Evolutionary conservation across 2,797 vertebrate species (phyloP).

Genomic region (Channallabes apus): DNA sequence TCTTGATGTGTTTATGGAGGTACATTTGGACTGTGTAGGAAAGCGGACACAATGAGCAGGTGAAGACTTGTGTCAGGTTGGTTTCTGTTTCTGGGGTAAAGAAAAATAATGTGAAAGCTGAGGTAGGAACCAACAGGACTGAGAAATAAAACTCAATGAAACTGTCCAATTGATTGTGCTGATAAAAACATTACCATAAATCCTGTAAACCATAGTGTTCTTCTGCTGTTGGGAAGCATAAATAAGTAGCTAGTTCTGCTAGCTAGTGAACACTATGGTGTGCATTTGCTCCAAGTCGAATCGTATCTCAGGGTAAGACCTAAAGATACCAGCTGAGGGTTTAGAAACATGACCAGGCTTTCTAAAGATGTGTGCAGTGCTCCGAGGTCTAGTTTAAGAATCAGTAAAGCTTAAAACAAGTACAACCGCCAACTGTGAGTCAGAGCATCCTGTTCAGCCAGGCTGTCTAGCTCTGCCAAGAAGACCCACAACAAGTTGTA

Average conservation of each 20-base stretch:
- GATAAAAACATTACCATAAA: neutral
- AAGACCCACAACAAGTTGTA: neutral
- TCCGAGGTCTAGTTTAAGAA: neutral
- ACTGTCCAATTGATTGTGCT: neutral
- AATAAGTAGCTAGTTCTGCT: neutral
- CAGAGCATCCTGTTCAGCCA: neutral
- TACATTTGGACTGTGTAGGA: conserved; percentile 18
- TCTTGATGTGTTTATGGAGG: conserved; percentile 26
- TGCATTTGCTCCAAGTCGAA: neutral
- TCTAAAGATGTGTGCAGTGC: neutral
- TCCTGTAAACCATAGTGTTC: neutral
- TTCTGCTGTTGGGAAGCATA: neutral
- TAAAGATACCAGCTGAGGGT: neutral
- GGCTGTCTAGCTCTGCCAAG: neutral
- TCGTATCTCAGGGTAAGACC: neutral
- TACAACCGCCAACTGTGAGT: neutral
- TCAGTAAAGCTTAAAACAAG: neutral
- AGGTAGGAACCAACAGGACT: neutral
- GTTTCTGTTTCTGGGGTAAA: neutral
- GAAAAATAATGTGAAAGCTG: neutral
- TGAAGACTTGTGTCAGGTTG: conserved; percentile 16
- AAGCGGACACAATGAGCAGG: conserved; percentile 13
- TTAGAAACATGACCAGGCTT: neutral
- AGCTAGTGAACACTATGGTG: neutral
- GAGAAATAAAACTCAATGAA: neutral